phyloP scores from a whole-genome alignment of 1,140 invertebrate species.

The Drosophila melanogaster region Release_6_plus_ISO1_MT NT_033779.5:6641501-6642000 shows the following conservation, averaged over 20 bases:
- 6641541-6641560: slow-evolving; percentile 4
- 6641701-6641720: slow-evolving; percentile 63
- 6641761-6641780: slow-evolving; percentile 40
- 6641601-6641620: slow-evolving; percentile 70
- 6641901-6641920: slow-evolving; percentile 5
- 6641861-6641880: slow-evolving; percentile 56
- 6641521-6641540: neutral
- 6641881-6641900: slow-evolving; percentile 42
- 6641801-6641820: slow-evolving; percentile 27
- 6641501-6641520: neutral
- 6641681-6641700: slow-evolving; percentile 81
- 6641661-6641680: slow-evolving; percentile 47
- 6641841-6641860: slow-evolving; percentile 61
- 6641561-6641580: slow-evolving; percentile 16
- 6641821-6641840: slow-evolving; percentile 19
- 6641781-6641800: slow-evolving; percentile 2
- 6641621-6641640: slow-evolving; percentile 48
- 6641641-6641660: slow-evolving; percentile 15
- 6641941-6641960: slow-evolving; percentile 80
- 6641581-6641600: slow-evolving; percentile 23
- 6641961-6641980: slow-evolving; percentile 54
- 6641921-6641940: slow-evolving; percentile 36
- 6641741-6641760: slow-evolving; percentile 64
- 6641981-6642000: slow-evolving; percentile 53
- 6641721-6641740: slow-evolving; percentile 76